Evolutionary conservation across 35 echinoderm and acorn worm species (phyloP).

Genomic region (Acanthaster planci): DNA sequence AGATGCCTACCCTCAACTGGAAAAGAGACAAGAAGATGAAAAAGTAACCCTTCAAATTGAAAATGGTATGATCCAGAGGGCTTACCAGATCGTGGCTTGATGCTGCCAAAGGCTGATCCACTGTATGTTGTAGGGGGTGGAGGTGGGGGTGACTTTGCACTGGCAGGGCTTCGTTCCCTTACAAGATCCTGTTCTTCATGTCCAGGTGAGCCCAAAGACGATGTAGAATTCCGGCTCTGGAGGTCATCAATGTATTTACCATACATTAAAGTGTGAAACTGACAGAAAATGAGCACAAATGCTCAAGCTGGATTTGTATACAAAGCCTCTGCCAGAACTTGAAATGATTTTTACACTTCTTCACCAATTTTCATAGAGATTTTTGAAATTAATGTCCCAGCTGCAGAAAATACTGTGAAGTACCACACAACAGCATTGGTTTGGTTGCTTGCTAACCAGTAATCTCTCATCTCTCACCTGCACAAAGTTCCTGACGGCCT

Average conservation of each 20-base stretch:
- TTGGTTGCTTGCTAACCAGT: too few relatives aligned
- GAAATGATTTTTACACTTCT: too few relatives aligned
- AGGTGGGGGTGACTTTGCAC: slow-evolving; percentile 8
- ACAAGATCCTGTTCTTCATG: neutral
- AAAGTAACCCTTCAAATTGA: neutral
- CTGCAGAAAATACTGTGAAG: too few relatives aligned
- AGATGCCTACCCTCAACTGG: too few relatives aligned
- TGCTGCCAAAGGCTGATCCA: slow-evolving; percentile 65
- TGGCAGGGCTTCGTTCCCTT: slow-evolving; percentile 11
- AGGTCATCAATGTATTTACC: neutral
- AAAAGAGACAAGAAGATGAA: neutral
- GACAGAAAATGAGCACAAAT: neutral
- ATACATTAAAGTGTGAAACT: neutral
- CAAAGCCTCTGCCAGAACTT: too few relatives aligned
- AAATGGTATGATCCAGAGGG: neutral
- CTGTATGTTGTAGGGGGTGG: slow-evolving; percentile 34
- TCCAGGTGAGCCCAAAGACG: neutral
- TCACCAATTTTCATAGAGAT: too few relatives aligned
- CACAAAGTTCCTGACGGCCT: slow-evolving; percentile 72
- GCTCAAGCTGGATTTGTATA: too few relatives aligned
- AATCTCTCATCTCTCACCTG: slow-evolving; percentile 23
- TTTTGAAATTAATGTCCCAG: too few relatives aligned
- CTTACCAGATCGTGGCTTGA: slow-evolving; percentile 87
- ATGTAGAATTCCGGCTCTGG: slow-evolving; percentile 45
- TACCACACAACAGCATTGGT: too few relatives aligned